Evolutionary conservation across 2,888 invertebrate species (phyloP).

Genomic region (Incurvaria masculella): DNA sequence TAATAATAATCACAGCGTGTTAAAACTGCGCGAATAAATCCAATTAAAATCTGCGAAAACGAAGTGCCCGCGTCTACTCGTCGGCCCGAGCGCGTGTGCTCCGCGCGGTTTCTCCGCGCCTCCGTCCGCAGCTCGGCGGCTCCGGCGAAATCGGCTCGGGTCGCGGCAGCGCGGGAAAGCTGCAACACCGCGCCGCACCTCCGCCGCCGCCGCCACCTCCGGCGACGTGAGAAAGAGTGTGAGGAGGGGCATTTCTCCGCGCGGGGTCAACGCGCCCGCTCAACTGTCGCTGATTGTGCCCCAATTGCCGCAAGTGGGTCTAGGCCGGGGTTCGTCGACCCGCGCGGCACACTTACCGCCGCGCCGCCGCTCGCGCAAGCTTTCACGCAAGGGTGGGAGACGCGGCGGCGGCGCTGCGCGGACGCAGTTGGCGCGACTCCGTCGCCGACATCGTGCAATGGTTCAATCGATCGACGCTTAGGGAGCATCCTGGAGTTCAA

Average conservation of each 20-base stretch:
- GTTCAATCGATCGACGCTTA: too few species aligned
- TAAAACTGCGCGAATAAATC: too few species aligned
- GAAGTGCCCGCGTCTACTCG: too few species aligned
- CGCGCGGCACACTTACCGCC: constrained; percentile 49
- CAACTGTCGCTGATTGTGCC: constrained; percentile 57
- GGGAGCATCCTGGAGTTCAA: too few species aligned
- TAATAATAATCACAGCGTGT: too few species aligned
- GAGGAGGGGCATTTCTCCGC: constrained; percentile 52
- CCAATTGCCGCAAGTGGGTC: constrained; percentile 55
- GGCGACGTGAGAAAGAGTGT: constrained; percentile 52
- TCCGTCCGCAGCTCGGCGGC: background rate
- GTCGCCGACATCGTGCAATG: too few species aligned
- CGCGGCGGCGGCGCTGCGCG: constrained; percentile 16
- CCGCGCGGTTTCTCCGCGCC: too few species aligned
- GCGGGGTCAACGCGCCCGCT: constrained; percentile 43
- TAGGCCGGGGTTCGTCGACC: constrained; percentile 59
- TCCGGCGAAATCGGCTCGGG: background rate
- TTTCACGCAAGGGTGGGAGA: constrained; percentile 44
- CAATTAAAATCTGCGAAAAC: too few species aligned
- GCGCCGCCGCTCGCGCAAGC: constrained; percentile 44
- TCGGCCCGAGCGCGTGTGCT: too few species aligned
- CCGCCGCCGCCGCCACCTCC: constrained; percentile 14
- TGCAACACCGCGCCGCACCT: background rate
- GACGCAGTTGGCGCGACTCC: too few species aligned
- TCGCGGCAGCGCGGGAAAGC: background rate